Evolutionary conservation across 2,797 vertebrate species (phyloP).

Genomic region (Erpetoichthys calabaricus): DNA sequence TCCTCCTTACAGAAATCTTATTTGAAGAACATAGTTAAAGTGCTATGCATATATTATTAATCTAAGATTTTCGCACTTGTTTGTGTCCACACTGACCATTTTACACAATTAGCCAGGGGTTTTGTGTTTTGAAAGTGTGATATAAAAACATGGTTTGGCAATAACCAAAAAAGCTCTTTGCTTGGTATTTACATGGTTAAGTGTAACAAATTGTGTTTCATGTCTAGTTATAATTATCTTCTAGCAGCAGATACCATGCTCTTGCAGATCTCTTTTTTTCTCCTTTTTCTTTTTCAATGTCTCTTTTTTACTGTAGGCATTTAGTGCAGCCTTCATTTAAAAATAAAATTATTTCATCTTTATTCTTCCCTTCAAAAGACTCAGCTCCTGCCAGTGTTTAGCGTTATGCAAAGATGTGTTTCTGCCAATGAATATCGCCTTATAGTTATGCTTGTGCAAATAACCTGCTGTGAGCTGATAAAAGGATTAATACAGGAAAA

Average conservation of each 20-base stretch:
- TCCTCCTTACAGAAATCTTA: no score
- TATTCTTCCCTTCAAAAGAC: slow-evolving; percentile 72
- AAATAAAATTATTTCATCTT: slow-evolving; percentile 70
- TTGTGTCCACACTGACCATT: no score
- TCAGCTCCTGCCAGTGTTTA: slow-evolving; percentile 57
- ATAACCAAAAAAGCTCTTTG: neutral
- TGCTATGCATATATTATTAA: no score
- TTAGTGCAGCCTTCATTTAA: slow-evolving; percentile 59
- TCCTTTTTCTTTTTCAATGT: slow-evolving; percentile 33
- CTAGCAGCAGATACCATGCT: slow-evolving; percentile 55
- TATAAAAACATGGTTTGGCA: no score
- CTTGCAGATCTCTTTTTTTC: slow-evolving; percentile 11
- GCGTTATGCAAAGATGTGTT: slow-evolving; percentile 64
- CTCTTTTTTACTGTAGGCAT: slow-evolving; percentile 58
- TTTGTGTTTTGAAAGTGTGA: no score
- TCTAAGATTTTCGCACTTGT: no score
- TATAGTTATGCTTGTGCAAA: slow-evolving; percentile 65
- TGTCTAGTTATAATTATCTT: slow-evolving; percentile 59
- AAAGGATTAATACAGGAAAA: slow-evolving; percentile 91
- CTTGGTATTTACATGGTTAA: slow-evolving; percentile 8
- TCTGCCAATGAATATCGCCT: slow-evolving; percentile 70
- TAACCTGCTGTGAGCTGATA: slow-evolving; percentile 96
- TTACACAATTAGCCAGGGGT: no score
- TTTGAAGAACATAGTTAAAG: no score
- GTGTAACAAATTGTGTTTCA: slow-evolving; percentile 28